Percentiles rank a stretch among this genome's conserved stretches.
Conservation (phyloP, 2,113 vertebrate species). For the Hemiprocne comata region DNA sequence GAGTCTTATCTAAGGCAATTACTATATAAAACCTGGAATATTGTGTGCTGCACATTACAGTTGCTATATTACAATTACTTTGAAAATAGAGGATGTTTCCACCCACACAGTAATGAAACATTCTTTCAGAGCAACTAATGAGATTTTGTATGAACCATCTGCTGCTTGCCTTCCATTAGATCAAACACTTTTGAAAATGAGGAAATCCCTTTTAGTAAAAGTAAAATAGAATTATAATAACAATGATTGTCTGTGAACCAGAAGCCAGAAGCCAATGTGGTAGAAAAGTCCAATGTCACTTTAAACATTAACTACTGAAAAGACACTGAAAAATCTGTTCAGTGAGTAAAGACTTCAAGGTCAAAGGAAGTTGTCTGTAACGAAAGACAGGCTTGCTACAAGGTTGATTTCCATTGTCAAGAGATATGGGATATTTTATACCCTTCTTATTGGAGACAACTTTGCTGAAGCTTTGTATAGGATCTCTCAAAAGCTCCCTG, state of each 20-base stretch:
- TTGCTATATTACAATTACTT: background rate
- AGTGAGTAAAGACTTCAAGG: background rate
- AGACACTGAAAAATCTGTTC: background rate
- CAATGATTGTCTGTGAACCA: background rate
- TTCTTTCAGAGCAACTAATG: constrained; percentile 10
- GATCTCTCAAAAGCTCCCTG: background rate
- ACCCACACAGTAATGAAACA: constrained; percentile 9
- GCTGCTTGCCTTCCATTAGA: constrained; percentile 29
- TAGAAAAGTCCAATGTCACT: background rate
- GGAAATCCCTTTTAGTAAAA: background rate
- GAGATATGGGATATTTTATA: background rate
- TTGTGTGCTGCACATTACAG: background rate
- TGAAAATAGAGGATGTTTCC: background rate
- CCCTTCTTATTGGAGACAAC: background rate
- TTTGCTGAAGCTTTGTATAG: background rate
- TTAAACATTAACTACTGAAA: background rate
- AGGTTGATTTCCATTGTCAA: background rate
- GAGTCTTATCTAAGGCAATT: background rate
- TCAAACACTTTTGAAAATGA: background rate
- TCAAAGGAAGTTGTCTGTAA: background rate
- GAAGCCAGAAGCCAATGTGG: background rate
- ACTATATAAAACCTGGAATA: background rate
- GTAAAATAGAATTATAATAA: background rate
- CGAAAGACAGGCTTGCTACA: background rate
- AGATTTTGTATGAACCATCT: background rate